A percentile compares a stretch with the other conserved stretches of the same genome.
Evolutionary conservation across 2,888 invertebrate genomes (phyloP).

Genomic region (Melanotus villosus): DNA sequence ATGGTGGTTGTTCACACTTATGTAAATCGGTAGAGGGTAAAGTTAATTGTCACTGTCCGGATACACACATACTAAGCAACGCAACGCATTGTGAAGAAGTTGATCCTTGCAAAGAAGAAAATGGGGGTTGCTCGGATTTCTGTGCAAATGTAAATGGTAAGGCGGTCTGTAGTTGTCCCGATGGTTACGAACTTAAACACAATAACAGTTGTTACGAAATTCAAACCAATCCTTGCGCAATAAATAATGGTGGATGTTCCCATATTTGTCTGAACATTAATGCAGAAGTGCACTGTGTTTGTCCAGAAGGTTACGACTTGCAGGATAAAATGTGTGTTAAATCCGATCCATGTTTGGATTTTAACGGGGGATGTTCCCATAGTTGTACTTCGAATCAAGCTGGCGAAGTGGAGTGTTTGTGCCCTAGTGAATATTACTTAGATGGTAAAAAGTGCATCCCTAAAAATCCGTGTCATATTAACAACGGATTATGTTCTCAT

Average conservation of each 20-base stretch:
- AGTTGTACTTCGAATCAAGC: constrained; percentile 68
- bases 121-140: constrained; percentile 70
- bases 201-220: constrained; percentile 61
- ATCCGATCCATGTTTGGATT: constrained; percentile 70
- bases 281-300: constrained; percentile 67
- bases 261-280: constrained; percentile 67
- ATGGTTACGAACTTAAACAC: constrained; percentile 58
- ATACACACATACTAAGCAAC: constrained; percentile 53
- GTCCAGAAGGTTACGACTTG: constrained; percentile 56
- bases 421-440: constrained; percentile 67
- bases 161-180: constrained; percentile 56
- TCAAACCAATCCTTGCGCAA: constrained; percentile 71
- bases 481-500: constrained; percentile 73
- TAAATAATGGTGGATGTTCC: constrained; percentile 71
- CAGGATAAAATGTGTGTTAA: constrained; percentile 30
- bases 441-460: constrained; percentile 57
- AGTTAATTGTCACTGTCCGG: constrained; percentile 69
- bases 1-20: constrained; percentile 75
- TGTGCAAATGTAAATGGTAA: constrained; percentile 54
- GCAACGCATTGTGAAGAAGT: constrained; percentile 59
- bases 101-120: constrained; percentile 42
- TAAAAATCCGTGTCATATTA: constrained; percentile 69
- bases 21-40: constrained; percentile 69
- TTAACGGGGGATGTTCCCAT: constrained; percentile 76
- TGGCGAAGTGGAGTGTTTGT: constrained; percentile 69